Evolutionary conservation across 2,888 invertebrate species (phyloP), one percentile per base, ranked within the genome.

Genomic region (Ophion ventricosus): DNA sequence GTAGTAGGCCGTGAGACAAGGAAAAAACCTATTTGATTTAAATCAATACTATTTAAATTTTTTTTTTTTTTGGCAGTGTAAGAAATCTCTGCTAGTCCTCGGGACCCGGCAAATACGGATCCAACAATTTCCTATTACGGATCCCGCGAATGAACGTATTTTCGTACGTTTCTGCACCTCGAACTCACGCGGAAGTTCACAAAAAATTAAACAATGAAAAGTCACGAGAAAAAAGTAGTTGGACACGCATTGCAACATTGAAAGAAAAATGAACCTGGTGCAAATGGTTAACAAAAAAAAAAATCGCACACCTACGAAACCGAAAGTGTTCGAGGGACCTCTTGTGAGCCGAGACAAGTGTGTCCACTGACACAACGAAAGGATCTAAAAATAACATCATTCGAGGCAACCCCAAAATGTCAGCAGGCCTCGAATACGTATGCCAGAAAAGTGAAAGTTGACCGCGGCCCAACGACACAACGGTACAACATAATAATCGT

Each of bases 361-460:
- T 17, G 59, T 26, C 72, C 66, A 63, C 20, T 49, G 43, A 73
- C 63, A 17, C 35, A 57, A 77, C 40, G 43, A 73, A 67, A 74
- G 25, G n/a, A 70, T 25, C 49, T 72, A 0, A 11, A 49, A 64
- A 17, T 20, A 64, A 35, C 56, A 70, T n/a, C 56, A 43, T 40
- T 43, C 3, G 74, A 69, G 61, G 78, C 74, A 66, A 63, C 26
- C 26, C 61, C 82, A 75, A 79, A 83, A 82, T 75, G 67, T 70
- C 35, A 54, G 14, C 49, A 73, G 14, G 49, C 49, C 40, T 70
- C 80, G 73, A 86, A 90, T 88, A 89, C 88, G 88, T 88, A 87
- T 88, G 86, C 80, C 88, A 88, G 84, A 85, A 80, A 80, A 91
- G 92, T 91, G 91, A 91, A 92, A 91, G 92, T 91, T 88, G 86